A percentile compares a stretch with the other conserved stretches of the same genome.
Evolutionary conservation across 2,888 invertebrate genomes (phyloP).

Genomic region (Eupithecia exiguata): DNA sequence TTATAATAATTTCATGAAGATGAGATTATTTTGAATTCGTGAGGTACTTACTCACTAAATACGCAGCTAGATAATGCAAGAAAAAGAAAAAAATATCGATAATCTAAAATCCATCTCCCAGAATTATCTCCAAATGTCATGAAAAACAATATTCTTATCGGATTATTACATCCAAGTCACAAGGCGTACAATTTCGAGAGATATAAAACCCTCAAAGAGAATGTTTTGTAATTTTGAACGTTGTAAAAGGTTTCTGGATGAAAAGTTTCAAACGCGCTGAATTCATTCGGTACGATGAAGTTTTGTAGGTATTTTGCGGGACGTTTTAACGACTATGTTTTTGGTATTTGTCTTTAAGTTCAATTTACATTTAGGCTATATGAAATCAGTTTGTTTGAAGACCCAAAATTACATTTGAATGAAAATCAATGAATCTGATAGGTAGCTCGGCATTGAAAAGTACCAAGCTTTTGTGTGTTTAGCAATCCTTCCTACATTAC

Average conservation of each 20-base stretch:
- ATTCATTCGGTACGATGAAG: constrained; percentile 13
- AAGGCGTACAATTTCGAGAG: constrained; percentile 10
- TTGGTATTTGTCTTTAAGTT: background rate
- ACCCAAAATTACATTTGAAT: background rate
- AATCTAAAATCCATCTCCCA: constrained; percentile 32
- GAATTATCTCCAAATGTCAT: constrained; percentile 52
- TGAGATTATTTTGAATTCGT: too few relatives aligned
- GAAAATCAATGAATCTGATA: background rate
- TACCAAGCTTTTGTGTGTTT: too few relatives aligned
- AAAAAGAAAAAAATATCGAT: constrained; percentile 10
- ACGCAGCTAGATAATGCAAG: background rate
- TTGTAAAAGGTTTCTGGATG: constrained; percentile 15
- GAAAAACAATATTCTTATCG: constrained; percentile 55
- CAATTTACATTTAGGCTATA: background rate
- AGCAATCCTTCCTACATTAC: too few relatives aligned
- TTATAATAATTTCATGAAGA: background rate
- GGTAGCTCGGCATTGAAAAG: too few relatives aligned
- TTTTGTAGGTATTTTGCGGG: constrained; percentile 7
- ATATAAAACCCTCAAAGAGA: constrained; percentile 16
- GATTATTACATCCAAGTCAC: constrained; percentile 45
- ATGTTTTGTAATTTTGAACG: constrained; percentile 23
- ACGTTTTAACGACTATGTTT: background rate
- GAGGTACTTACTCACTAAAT: background rate
- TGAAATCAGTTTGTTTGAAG: background rate
- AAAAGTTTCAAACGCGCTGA: constrained; percentile 18